These are phyloP conservation scores for Operophtera brumata DNA, from an alignment of 2,888 invertebrate species.

Conservation along the genomic window DNA sequence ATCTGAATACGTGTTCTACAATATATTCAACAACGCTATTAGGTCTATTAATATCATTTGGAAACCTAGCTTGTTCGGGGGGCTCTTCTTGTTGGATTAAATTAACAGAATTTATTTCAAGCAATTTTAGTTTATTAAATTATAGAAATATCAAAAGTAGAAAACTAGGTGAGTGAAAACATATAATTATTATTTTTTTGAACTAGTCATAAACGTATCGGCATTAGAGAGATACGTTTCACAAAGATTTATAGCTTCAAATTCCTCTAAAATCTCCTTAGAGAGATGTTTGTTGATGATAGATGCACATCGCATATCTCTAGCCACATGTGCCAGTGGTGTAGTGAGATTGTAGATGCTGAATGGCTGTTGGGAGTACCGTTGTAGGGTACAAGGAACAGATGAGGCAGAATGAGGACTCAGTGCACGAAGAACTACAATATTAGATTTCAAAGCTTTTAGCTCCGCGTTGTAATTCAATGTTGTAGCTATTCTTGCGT, in stretches of 20 bases:
- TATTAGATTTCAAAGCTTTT: constrained; percentile 38
- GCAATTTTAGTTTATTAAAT: too few relatives aligned
- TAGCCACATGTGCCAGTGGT: constrained; percentile 15
- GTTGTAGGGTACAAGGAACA: constrained; percentile 19
- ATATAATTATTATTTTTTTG: not conserved
- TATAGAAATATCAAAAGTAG: too few relatives aligned
- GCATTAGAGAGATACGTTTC: constrained; percentile 47
- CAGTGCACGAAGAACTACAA: constrained; percentile 40
- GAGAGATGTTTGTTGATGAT: constrained; percentile 51
- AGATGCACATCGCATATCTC: constrained; percentile 34
- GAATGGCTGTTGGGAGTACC: constrained; percentile 39
- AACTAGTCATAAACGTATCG: constrained; percentile 37
- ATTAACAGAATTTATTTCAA: too few relatives aligned
- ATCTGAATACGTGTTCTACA: too few relatives aligned
- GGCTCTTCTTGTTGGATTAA: too few relatives aligned
- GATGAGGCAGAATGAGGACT: constrained; percentile 16
- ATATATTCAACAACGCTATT: too few relatives aligned
- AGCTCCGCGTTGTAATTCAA: constrained; percentile 29
- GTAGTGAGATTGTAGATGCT: constrained; percentile 37
- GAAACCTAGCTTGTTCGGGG: too few relatives aligned
- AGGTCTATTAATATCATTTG: too few relatives aligned
- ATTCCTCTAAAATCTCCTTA: constrained; percentile 38
- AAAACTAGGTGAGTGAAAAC: too few relatives aligned
- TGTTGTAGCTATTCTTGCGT: constrained; percentile 37
- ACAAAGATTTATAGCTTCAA: constrained; percentile 48